Base-by-base conservation (phyloP, 2,888 invertebrate genomes). In the Drosophila anomalipes region DNA sequence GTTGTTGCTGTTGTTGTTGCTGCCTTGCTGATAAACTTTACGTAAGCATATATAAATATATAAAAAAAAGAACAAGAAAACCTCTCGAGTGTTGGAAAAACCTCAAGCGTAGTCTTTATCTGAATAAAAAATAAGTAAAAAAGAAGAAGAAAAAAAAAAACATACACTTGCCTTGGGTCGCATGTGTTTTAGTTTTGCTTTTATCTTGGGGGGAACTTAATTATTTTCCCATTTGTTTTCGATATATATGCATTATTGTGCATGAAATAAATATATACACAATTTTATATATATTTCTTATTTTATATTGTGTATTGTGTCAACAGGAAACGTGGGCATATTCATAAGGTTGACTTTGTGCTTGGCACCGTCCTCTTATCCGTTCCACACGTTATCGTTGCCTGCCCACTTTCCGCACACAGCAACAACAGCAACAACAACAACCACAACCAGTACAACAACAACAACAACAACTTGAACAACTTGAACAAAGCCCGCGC, bases 261-360 rank as follows among this genome's bases (percentile, higher is more conserved):
- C 22, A 47, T 26, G 22, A 22, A 47, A 53, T 47, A 44, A 53
- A 26, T 51, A 9, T 51, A 9, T 37, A 41, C 39, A n/a, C 39
- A 32, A 28, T 26, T 41, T 19, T 54, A 1, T 51, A 33, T 22
- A n/a, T 44, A 26, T 49, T 41, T 64, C 57, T 59, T 62, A 52
- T 53, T 39, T 39, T 54, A 54, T 60, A 53, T 72, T 74, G 80
- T 85, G 78, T 84, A 44, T 72, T 76, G 80, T 85, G 76, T 87
- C 90, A 90, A 90, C 86, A 86, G 86, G 86, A 86, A 86, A 88
- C 82, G 79, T 82, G 77, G 70, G 77, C 85, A 85, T 58, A 74
- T 81, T 66, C 69, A 68, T 80, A 83, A 81, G 81, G 81, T 82
- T 81, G 79, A 32, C 47, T 63, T 41, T 68, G 83, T 76, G 60